Evolutionary conservation across 1,140 invertebrate species (phyloP), one percentile per base, ranked within the genome.

Genomic region (Drosophila trapezifrons): DNA sequence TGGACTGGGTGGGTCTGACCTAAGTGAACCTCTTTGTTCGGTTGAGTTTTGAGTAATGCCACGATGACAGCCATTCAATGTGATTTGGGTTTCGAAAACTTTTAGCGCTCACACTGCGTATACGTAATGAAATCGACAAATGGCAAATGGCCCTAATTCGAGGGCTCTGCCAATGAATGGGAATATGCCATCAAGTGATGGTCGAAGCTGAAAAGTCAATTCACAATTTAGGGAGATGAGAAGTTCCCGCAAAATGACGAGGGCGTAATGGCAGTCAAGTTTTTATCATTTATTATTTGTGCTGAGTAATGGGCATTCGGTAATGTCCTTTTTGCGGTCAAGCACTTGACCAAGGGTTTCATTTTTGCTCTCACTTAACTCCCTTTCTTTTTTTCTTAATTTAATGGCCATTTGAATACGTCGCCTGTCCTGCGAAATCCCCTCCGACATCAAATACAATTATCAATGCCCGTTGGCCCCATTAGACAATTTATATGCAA

Each of bases 401-500:
- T 57, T 52, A 76, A 43, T 59, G 35, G 42, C 27, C 46, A 32
- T 54, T 76, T 43, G 25, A 57, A 42, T 27, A 18, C 38, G 25
- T 32, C 22, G 7, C 12, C 27, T 18, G 18, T 12, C 20, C 27
- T 18, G n/a, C 20, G 52, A 45, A 37, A 64, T 66, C 46, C 52
- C 35, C 35, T n/a, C 22, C 4, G 49, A 45, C 55, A 77, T 70
- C 40, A 76, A 77, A 59, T 62, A 76, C 73, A 76, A 76, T 76
- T 76, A 76, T 58, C 59, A 57, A 76, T 58, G 54, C 32, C 38
- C 52, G 20, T 9, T 54, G 72, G 72, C 18, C 52, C 51, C 76
- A 59, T 79, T 74, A 37, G 43, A 72, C 60, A 66, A 82, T 82
- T 83, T 82, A 78, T 76, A 67, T 55, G 64, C 43, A 59, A 79